A percentile compares a stretch with the other conserved stretches of the same genome.
These are phyloP conservation scores for Willisornis vidua DNA, from an alignment of 2,113 vertebrate species.

Conservation along the genomic window DNA sequence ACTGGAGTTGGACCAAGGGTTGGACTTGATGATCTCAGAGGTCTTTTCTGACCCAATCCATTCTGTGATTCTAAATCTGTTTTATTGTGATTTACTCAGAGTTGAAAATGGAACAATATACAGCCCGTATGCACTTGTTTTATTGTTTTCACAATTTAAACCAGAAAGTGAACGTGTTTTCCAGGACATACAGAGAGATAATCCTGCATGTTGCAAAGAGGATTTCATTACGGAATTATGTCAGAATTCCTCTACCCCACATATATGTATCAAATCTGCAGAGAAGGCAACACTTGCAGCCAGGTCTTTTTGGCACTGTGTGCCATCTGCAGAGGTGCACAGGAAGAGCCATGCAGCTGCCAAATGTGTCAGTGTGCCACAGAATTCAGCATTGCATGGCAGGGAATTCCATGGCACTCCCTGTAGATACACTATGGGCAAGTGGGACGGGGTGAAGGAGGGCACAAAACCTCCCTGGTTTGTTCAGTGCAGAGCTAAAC, in stretches of 20 bases:
- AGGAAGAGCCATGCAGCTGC: neutral
- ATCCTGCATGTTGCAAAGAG: neutral
- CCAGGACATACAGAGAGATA: neutral
- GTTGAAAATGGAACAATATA: neutral
- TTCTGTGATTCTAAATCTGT: neutral
- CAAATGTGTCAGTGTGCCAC: neutral
- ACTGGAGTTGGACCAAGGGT: no score
- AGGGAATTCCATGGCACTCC: neutral
- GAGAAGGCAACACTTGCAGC: neutral
- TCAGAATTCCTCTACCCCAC: neutral
- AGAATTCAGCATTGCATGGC: neutral
- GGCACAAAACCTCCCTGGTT: accelerated
- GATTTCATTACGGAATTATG: neutral
- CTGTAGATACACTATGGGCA: neutral
- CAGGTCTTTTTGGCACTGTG: neutral
- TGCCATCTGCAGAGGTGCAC: neutral
- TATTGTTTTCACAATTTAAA: neutral
- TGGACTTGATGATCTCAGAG: no score
- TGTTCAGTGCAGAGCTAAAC: neutral
- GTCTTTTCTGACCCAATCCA: no score
- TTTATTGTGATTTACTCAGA: neutral
- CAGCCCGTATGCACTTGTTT: neutral
- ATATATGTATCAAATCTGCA: neutral
- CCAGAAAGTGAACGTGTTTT: neutral
- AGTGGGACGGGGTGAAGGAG: neutral